Conservation (phyloP, 2,888 invertebrate genomes). For the Limnephilus marmoratus region DNA sequence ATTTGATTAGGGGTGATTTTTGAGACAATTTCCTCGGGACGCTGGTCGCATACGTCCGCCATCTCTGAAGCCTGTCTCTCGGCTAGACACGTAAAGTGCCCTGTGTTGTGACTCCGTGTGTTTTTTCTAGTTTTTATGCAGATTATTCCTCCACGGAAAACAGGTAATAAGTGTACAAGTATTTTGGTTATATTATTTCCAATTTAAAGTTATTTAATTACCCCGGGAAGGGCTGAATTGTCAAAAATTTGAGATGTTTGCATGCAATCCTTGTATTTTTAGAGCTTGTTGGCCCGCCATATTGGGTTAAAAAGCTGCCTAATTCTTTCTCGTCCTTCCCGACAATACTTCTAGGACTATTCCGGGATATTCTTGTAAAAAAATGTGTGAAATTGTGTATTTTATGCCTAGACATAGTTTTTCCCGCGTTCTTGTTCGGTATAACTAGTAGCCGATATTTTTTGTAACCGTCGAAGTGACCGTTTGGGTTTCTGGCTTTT, state of each 20-base stretch:
- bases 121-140: constrained; percentile 73
- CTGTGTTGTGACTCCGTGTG: constrained; percentile 78
- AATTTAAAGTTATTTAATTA: constrained; percentile 70
- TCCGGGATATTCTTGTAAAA: constrained; percentile 72
- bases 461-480: constrained; percentile 68
- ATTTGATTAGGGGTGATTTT: constrained; percentile 69
- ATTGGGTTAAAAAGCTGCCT: constrained; percentile 81
- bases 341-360: constrained; percentile 57
- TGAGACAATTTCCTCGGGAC: constrained; percentile 72
- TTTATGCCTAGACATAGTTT: constrained; percentile 74
- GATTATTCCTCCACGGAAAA: constrained; percentile 72
- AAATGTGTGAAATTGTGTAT: constrained; percentile 71
- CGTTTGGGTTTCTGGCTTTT: constrained; percentile 55
- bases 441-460: constrained; percentile 71
- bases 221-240: constrained; percentile 64
- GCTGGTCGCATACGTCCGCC: constrained; percentile 76
- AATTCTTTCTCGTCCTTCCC: constrained; percentile 68
- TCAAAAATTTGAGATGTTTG: constrained; percentile 66
- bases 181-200: constrained; percentile 46
- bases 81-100: constrained; percentile 72
- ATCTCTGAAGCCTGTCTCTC: constrained; percentile 77
- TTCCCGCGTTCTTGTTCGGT: constrained; percentile 74
- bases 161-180: constrained; percentile 70
- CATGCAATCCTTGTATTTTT: constrained; percentile 78
- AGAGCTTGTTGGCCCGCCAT: constrained; percentile 80